phyloP scores from a whole-genome alignment of 2,113 vertebrate species.

The Pyxicephalus adspersus region DNA sequence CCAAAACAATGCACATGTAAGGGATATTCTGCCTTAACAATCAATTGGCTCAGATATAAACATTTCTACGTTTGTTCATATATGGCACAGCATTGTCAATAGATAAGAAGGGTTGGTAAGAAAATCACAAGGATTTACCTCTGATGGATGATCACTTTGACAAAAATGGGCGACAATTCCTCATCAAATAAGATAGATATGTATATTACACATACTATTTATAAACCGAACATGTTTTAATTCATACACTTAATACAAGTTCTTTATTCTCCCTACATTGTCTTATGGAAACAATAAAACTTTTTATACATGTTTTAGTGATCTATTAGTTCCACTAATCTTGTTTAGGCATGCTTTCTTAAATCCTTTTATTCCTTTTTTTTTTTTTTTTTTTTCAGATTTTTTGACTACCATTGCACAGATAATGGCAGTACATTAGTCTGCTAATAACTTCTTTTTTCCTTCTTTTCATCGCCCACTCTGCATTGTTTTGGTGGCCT shows the following conservation, averaged over 20 bases:
- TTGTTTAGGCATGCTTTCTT: neutral
- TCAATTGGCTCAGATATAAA: no score
- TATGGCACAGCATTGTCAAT: no score
- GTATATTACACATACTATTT: neutral
- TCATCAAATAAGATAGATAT: no score
- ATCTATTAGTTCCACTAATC: conserved; percentile 8
- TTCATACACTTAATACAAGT: conserved; percentile 36
- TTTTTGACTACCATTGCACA: neutral
- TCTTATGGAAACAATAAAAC: neutral
- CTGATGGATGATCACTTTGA: no score
- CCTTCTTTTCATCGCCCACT: conserved; percentile 10
- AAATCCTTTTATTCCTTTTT: no score
- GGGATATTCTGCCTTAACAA: no score
- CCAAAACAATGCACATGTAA: no score
- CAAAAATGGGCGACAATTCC: no score
- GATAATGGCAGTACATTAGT: conserved; percentile 46
- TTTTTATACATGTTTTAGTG: conserved; percentile 26
- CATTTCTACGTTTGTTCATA: no score
- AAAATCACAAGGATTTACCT: no score
- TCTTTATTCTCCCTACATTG: neutral
- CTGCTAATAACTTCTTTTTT: conserved; percentile 46
- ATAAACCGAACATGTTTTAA: conserved; percentile 39
- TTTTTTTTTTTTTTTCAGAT: conserved; percentile 1
- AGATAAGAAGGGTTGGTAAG: no score
- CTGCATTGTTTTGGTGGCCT: conserved; percentile 50